These are phyloP conservation scores for Podarcis muralis DNA, from an alignment of 2,113 vertebrate species.

Conservation along the genomic window DNA sequence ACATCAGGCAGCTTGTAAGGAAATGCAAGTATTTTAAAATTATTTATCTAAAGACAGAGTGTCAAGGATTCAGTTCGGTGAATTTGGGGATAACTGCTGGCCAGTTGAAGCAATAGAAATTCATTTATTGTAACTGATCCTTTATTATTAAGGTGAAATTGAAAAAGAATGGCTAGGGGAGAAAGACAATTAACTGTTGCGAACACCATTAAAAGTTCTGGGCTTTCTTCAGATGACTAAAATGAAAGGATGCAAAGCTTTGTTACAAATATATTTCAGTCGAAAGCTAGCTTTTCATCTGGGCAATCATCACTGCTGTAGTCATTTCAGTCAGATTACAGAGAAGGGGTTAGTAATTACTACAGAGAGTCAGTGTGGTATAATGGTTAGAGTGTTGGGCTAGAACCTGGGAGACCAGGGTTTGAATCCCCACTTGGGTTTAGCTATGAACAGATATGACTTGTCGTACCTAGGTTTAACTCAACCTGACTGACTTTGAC, in stretches of 20 bases:
- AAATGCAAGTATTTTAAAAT: constrained; percentile 26
- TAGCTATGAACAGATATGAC: too few species aligned
- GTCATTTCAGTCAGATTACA: background rate
- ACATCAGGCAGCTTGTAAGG: constrained; percentile 3
- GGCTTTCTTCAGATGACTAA: constrained; percentile 44
- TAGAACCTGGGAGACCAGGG: too few species aligned
- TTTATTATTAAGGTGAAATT: constrained; percentile 55
- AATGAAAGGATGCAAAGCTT: constrained; percentile 37
- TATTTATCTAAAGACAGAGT: constrained; percentile 1
- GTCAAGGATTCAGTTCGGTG: constrained; percentile 32
- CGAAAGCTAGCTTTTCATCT: background rate
- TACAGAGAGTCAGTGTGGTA: too few species aligned
- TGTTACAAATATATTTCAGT: constrained; percentile 24
- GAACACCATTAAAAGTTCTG: background rate
- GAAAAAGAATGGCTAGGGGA: constrained; percentile 37
- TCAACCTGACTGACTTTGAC: too few species aligned
- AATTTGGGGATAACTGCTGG: constrained; percentile 17
- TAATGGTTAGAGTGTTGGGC: too few species aligned
- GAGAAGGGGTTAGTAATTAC: background rate
- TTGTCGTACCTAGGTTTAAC: too few species aligned
- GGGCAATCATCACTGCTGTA: background rate
- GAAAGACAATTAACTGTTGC: constrained; percentile 29
- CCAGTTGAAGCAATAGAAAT: constrained; percentile 33
- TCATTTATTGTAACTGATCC: constrained; percentile 45
- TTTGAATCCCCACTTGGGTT: too few species aligned